Conservation (phyloP, 1,140 invertebrate species). For the Cotesia glomerata region DNA sequence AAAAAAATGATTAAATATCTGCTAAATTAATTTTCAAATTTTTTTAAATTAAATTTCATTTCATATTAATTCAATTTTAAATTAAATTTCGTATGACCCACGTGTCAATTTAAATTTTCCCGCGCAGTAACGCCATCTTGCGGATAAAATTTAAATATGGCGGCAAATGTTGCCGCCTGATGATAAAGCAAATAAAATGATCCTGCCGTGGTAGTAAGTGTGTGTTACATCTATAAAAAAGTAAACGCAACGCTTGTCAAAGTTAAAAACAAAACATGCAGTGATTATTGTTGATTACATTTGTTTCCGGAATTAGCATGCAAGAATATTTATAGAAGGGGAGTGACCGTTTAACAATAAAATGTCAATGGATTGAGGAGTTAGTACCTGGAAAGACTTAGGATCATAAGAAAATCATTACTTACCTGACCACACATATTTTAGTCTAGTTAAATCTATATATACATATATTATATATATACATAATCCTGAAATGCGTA, state of each 20-base stretch:
- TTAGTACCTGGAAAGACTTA: background rate
- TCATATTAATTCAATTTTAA: too few relatives aligned
- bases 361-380: background rate
- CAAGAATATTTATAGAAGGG: background rate
- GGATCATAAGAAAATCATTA: background rate
- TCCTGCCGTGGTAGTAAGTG: too few relatives aligned
- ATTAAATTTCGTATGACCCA: too few relatives aligned
- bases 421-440: too few relatives aligned
- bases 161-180: too few relatives aligned
- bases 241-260: background rate
- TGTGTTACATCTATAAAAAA: too few relatives aligned
- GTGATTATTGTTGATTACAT: background rate
- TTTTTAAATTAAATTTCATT: too few relatives aligned
- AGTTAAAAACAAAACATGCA: background rate
- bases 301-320: background rate
- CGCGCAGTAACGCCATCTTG: background rate
- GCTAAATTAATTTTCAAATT: too few relatives aligned
- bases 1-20: too few relatives aligned
- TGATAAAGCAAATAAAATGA: too few relatives aligned
- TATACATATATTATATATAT: conserved; percentile 1
- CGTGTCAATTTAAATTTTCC: background rate
- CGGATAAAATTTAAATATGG: background rate
- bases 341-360: background rate
- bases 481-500: conserved; percentile 25
- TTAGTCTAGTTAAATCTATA: background rate